Conservation (phyloP, 2,888 invertebrate species). For the Adelognathus sp. region DNA sequence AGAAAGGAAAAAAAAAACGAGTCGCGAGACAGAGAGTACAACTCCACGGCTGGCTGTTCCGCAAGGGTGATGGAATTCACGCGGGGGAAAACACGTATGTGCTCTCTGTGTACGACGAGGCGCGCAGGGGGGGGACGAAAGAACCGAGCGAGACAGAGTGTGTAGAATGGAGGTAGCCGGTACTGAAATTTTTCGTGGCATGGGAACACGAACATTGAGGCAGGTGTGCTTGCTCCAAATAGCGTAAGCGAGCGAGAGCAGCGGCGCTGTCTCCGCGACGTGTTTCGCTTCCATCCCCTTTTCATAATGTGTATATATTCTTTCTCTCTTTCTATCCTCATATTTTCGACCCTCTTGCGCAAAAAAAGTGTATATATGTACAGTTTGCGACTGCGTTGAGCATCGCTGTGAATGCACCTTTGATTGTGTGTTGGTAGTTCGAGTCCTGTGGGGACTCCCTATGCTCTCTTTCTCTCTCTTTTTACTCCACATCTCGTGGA, state of each 20-base stretch:
- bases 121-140: not conserved
- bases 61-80: constrained; percentile 23
- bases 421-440: constrained; percentile 74
- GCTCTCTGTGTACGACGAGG: not conserved
- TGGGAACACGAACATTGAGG: constrained; percentile 66
- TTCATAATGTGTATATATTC: not conserved
- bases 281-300: constrained; percentile 21
- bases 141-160: not conserved
- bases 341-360: constrained; percentile 36
- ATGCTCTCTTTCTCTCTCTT: constrained; percentile 44
- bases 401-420: constrained; percentile 75
- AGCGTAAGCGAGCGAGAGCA: constrained; percentile 35
- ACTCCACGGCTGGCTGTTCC: no score
- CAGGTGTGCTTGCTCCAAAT: constrained; percentile 63
- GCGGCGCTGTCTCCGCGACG: constrained; percentile 46
- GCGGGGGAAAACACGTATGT: constrained; percentile 5
- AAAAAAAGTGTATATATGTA: constrained; percentile 17
- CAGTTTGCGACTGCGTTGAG: constrained; percentile 40
- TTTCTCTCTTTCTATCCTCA: not conserved
- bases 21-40: constrained; percentile 45
- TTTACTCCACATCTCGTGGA: not conserved
- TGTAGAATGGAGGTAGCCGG: constrained; percentile 27
- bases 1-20: no score
- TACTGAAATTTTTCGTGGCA: constrained; percentile 61
- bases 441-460: constrained; percentile 59